Base-by-base conservation (phyloP, 1,140 invertebrate species). In the Procambarus clarkii region DNA sequence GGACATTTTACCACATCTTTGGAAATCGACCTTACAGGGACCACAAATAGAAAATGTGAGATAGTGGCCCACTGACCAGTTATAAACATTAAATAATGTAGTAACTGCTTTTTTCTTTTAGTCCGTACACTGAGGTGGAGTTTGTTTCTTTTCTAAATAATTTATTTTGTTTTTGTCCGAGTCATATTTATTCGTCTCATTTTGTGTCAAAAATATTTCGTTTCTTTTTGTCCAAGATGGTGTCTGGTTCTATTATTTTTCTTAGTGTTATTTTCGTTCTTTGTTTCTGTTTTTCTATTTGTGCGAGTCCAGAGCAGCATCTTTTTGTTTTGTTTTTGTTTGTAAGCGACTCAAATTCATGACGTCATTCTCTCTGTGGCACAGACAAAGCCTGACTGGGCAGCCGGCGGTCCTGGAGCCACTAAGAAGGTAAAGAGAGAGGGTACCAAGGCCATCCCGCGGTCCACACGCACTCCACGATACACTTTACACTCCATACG, bases 301-400 rank as follows among this genome's bases (percentile, higher is more conserved):
- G 34, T 78, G 7, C 76, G 46, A 78, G 46, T 74, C 15, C 8
- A 78, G 13, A 21, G 21, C 45, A 79, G 34, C 48, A 15, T 48
- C 76, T 45, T 8, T 54, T 48, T 78, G 34, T 79, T 34, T 8
- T 48, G 44, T n/a, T 48, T 48, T 79, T 46, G 24, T 48, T 4
- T 48, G 45, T 18, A 79, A 46, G 24, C 77, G 45, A 4, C 15
- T 46, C 76, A 4, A 3, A 9, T 60, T 48, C 58, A 77, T 58
- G n/a, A 13, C 76, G 34, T 18, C 34, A 85, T 74, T 71, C 54
- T 58, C 64, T 85, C 76, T 69, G 69, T 60, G 77, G 84, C 7
- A 64, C 92, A 92, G 92, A 81, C 77, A 78, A 92, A 92, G 85
- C 92, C 92, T 87, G 92, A 91, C 88, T 93, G 92, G 92, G 92